Conservation (phyloP, 2,113 vertebrate species). For the Bubalus kerabau region DNA sequence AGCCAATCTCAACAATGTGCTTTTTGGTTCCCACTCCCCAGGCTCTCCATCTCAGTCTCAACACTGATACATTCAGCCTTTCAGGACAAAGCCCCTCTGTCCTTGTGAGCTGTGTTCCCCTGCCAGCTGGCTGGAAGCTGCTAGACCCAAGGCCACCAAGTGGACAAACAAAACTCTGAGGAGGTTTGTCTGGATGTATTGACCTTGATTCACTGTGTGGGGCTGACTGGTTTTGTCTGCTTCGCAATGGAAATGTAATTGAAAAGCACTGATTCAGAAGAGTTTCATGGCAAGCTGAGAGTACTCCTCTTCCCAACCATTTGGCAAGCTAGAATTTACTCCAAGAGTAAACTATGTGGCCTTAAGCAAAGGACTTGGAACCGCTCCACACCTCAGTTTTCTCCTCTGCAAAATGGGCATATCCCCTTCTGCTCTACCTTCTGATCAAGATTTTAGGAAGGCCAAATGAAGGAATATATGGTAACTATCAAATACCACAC, state of each 20-base stretch:
- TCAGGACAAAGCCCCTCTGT: slow-evolving; percentile 70
- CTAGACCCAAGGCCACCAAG: slow-evolving; percentile 37
- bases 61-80: slow-evolving; percentile 65
- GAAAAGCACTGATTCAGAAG: background rate
- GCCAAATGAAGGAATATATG: background rate
- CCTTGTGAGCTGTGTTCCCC: slow-evolving; percentile 7
- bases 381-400: background rate
- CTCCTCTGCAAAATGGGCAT: background rate
- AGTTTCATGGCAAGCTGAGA: background rate
- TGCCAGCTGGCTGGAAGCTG: background rate
- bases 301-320: fast-evolving
- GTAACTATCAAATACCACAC: background rate
- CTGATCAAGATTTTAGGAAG: background rate
- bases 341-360: background rate
- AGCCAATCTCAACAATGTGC: background rate
- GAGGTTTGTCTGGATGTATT: background rate
- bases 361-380: background rate
- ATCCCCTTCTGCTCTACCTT: background rate
- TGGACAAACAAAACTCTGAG: slow-evolving; percentile 53
- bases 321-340: background rate
- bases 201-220: background rate
- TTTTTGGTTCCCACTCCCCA: background rate
- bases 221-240: background rate
- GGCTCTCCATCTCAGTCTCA: slow-evolving; percentile 61
- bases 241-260: fast-evolving